Evolutionary conservation across 2,888 invertebrate genomes (phyloP).

Genomic region (Dynastes grantii): DNA sequence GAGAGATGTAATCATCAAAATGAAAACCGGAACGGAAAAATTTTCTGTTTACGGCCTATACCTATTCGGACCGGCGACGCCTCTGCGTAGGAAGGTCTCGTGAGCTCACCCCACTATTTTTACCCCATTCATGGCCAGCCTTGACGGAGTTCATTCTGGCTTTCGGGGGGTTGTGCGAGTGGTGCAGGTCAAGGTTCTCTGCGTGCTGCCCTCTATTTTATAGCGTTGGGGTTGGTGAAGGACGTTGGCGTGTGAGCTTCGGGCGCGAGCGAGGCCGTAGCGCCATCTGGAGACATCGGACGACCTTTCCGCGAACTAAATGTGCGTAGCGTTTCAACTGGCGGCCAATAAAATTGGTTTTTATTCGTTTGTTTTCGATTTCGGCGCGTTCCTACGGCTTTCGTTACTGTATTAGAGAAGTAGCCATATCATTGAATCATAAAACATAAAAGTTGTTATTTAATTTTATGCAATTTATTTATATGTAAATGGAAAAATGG

Average conservation of each 20-base stretch:
- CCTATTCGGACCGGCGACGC: conserved; percentile 18
- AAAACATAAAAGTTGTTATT: no score
- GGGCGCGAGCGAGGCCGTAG: conserved; percentile 40
- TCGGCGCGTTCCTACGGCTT: no score
- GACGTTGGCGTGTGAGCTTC: conserved; percentile 54
- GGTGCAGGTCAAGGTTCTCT: conserved; percentile 67
- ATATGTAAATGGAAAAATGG: no score
- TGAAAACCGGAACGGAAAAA: not conserved
- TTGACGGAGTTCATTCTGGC: conserved; percentile 64
- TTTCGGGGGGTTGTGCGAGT: conserved; percentile 64
- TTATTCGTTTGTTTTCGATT: conserved; percentile 1
- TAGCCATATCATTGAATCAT: no score
- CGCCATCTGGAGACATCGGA: conserved; percentile 43
- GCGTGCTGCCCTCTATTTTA: conserved; percentile 56
- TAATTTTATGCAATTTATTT: no score
- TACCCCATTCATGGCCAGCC: conserved; percentile 65
- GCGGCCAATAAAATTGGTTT: conserved; percentile 2
- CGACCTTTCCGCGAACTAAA: conserved; percentile 40
- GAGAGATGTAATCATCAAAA: no score
- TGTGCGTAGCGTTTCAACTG: not conserved
- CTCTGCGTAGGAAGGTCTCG: conserved; percentile 29
- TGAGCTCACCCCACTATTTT: conserved; percentile 55
- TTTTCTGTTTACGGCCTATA: conserved; percentile 35
- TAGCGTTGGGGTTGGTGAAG: conserved; percentile 54
- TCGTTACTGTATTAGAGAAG: no score